Evolutionary conservation across 2,797 vertebrate species (phyloP).

Genomic region (Aplochiton taeniatus): DNA sequence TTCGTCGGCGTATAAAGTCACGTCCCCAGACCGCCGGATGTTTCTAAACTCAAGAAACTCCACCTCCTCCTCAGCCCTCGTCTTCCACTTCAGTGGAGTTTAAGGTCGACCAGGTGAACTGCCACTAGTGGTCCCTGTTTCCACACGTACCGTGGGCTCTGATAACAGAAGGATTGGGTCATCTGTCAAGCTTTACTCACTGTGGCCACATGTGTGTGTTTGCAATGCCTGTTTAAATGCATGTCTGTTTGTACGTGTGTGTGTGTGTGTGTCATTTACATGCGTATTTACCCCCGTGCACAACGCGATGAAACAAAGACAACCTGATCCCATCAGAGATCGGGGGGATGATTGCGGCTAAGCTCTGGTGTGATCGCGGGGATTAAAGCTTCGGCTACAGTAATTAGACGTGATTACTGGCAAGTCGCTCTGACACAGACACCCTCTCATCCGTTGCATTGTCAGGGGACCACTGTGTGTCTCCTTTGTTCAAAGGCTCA

Average conservation of each 20-base stretch:
- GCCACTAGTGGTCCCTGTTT: too few relatives aligned
- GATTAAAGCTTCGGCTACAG: slow-evolving; percentile 52
- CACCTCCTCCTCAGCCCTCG: too few relatives aligned
- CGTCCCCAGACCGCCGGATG: too few relatives aligned
- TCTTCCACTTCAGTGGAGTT: too few relatives aligned
- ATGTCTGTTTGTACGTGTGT: neutral
- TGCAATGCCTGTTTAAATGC: neutral
- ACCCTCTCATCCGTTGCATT: slow-evolving; percentile 45
- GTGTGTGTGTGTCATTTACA: neutral
- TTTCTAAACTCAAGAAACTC: too few relatives aligned
- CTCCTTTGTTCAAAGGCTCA: slow-evolving; percentile 36
- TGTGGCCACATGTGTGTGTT: too few relatives aligned
- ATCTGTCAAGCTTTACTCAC: too few relatives aligned
- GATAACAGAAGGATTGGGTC: too few relatives aligned
- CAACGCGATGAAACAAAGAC: slow-evolving; percentile 43
- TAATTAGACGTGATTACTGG: slow-evolving; percentile 57
- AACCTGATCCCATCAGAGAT: slow-evolving; percentile 52
- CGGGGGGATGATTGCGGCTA: slow-evolving; percentile 47
- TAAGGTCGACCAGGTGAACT: too few relatives aligned
- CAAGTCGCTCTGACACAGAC: slow-evolving; percentile 32
- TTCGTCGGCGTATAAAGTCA: too few relatives aligned
- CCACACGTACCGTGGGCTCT: too few relatives aligned
- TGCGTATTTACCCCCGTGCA: neutral
- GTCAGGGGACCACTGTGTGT: slow-evolving; percentile 22
- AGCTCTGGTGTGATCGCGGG: slow-evolving; percentile 42